These are phyloP conservation scores for Seriola quinqueradiata DNA, from an alignment of 2,113 vertebrate species.

Conservation along the genomic window DNA sequence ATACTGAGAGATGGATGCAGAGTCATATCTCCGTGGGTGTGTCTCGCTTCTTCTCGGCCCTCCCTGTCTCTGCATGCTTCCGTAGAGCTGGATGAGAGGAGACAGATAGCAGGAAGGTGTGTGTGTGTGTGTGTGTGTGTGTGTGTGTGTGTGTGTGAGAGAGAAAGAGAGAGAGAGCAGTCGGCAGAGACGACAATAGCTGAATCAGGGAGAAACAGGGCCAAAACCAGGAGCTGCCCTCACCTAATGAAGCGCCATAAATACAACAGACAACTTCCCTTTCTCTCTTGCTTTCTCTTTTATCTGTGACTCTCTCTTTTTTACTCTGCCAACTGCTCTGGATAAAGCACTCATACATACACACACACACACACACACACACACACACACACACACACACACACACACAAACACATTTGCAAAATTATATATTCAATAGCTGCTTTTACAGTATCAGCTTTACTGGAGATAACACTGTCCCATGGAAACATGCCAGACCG, in stretches of 20 bases:
- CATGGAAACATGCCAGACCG: constrained; percentile 28
- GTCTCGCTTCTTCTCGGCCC: constrained; percentile 16
- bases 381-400: neutral
- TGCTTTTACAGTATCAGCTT: constrained; percentile 35
- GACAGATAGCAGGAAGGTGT: constrained; percentile 9
- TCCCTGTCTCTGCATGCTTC: constrained; percentile 25
- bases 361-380: neutral
- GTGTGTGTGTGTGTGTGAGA: neutral
- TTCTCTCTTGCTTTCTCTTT: neutral
- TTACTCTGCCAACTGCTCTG: constrained; percentile 5
- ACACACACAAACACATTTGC: neutral
- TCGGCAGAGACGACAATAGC: constrained; percentile 44
- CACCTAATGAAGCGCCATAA: constrained; percentile 58
- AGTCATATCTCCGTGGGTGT: constrained; percentile 37
- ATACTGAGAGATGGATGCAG: neutral
- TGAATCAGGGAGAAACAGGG: constrained; percentile 63
- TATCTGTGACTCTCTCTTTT: neutral
- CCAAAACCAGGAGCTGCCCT: constrained; percentile 53
- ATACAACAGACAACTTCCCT: constrained; percentile 37
- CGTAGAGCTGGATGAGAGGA: constrained; percentile 20
- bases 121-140: constrained; percentile 9
- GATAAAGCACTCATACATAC: neutral
- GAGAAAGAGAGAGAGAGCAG: neutral
- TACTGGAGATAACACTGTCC: constrained; percentile 10
- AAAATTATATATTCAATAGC: constrained; percentile 13